Evolutionary conservation across 2,113 vertebrate genomes (phyloP).

Genomic region (Sinocyclocheilus anophthalmus): DNA sequence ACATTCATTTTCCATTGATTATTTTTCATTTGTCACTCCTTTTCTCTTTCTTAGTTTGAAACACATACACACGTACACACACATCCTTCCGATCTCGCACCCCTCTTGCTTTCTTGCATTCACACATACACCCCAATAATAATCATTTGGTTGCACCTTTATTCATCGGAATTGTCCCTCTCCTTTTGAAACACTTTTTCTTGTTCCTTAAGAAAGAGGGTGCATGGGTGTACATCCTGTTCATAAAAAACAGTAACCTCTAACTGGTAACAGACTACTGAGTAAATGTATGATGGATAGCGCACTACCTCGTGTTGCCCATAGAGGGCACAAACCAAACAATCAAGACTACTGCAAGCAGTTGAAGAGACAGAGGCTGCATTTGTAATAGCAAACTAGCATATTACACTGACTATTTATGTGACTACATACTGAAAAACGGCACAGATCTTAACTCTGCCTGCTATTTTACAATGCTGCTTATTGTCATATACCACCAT

Average conservation of each 20-base stretch:
- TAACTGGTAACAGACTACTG: not conserved
- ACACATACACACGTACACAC: conserved; percentile 1
- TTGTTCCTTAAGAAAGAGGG: not conserved
- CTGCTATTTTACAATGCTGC: not conserved
- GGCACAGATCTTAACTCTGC: not conserved
- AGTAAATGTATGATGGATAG: not conserved
- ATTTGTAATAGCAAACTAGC: not conserved
- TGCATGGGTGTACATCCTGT: not conserved
- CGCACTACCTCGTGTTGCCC: not conserved
- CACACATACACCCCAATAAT: conserved; percentile 19
- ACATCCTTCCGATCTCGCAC: not conserved
- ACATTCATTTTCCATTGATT: not conserved
- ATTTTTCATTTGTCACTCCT: conserved; percentile 24
- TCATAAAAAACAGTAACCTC: not conserved
- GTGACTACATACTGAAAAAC: not conserved
- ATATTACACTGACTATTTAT: not conserved
- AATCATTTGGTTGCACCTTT: conserved; percentile 23
- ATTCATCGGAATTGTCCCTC: conserved; percentile 20
- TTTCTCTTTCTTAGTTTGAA: conserved; percentile 22
- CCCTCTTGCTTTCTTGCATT: not conserved
- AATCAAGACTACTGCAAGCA: conserved; percentile 6
- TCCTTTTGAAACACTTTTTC: not conserved
- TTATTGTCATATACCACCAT: no score
- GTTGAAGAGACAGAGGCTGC: not conserved
- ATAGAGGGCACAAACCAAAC: conserved; percentile 48